phyloP scores from a whole-genome alignment of 2,888 invertebrate genomes.

The Dysmachus trigonus region DNA sequence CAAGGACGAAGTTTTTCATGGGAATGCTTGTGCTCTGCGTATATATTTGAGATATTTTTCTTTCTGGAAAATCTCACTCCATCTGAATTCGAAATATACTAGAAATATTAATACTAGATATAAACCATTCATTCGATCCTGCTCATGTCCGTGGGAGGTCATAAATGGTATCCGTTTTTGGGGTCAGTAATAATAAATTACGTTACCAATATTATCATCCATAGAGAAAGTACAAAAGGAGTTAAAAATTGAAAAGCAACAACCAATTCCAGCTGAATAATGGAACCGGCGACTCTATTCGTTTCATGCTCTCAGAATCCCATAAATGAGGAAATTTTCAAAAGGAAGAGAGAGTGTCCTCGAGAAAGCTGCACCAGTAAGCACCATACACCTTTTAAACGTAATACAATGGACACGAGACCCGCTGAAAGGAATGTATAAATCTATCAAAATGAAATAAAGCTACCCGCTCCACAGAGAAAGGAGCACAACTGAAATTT shows the following conservation, averaged over 20 bases:
- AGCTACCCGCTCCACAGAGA: not conserved
- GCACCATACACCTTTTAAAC: not conserved
- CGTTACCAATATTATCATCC: not conserved
- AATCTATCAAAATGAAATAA: not conserved
- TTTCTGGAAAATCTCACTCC: not conserved
- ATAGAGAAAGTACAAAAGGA: not conserved
- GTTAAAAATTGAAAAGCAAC: not conserved
- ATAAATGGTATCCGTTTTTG: not conserved
- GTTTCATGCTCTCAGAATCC: not conserved
- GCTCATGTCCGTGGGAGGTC: not conserved
- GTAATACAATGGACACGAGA: not conserved
- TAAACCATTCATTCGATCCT: not conserved
- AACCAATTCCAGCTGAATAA: not conserved
- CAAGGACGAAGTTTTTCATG: not conserved
- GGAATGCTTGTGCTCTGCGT: not conserved
- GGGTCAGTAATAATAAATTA: not conserved
- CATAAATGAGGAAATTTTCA: not conserved
- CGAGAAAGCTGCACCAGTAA: not conserved
- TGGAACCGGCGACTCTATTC: not conserved
- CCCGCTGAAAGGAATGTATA: not conserved
- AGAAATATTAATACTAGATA: not conserved
- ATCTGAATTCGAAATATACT: not conserved
- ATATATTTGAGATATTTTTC: not conserved
- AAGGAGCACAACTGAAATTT: not conserved
- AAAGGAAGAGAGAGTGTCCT: not conserved